These are phyloP conservation scores for Sinocyclocheilus maitianheensis DNA, from an alignment of 2,113 vertebrate genomes.

Conservation along the genomic window DNA sequence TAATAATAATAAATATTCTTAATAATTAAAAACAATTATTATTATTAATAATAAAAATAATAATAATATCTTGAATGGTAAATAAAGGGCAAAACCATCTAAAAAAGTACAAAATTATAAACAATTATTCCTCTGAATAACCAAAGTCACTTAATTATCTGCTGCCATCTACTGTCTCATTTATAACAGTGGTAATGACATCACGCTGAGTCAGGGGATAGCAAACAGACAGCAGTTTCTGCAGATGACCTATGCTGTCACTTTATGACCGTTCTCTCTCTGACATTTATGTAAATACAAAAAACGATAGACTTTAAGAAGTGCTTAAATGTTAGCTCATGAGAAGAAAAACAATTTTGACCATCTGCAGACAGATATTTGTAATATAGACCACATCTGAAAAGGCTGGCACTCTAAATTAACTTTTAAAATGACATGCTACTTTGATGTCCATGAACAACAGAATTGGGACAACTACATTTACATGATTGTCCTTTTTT, in stretches of 20 bases:
- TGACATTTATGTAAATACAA: background rate
- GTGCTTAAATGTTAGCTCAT: no score
- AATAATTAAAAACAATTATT: no score
- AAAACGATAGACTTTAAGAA: background rate
- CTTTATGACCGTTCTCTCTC: background rate
- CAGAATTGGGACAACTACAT: background rate
- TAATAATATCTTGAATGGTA: no score
- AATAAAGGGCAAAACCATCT: background rate
- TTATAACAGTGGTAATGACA: conserved; percentile 48
- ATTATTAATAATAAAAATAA: no score
- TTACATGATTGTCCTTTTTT: background rate
- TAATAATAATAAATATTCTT: no score
- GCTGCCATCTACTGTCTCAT: conserved; percentile 63
- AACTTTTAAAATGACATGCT: background rate
- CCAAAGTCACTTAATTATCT: conserved; percentile 52
- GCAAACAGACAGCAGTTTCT: background rate
- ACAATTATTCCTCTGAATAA: conserved; percentile 19
- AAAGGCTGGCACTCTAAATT: background rate
- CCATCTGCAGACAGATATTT: background rate
- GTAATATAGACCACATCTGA: background rate
- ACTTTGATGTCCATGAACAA: background rate
- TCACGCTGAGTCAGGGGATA: background rate
- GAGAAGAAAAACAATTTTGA: background rate
- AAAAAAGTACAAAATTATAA: conserved; percentile 4
- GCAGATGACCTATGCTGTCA: background rate